Conservation (phyloP, 2,888 invertebrate species). For the Ormia ochracea region DNA sequence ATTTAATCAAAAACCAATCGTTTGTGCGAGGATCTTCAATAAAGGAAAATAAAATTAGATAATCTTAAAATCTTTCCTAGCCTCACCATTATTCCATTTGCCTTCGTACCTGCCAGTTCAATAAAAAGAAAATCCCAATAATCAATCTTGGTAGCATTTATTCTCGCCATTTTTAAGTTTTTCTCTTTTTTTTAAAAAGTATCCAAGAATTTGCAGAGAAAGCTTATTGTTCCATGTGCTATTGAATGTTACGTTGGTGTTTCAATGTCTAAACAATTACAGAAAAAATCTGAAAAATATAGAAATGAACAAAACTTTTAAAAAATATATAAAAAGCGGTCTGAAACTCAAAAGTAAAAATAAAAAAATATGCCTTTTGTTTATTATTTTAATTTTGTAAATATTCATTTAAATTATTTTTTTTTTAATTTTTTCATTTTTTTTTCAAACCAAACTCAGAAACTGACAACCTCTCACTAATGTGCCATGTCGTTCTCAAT, state of each 20-base stretch:
- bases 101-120: slow-evolving; percentile 81
- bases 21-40: slow-evolving; percentile 77
- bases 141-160: slow-evolving; percentile 80
- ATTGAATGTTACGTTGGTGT: slow-evolving; percentile 3
- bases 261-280: slow-evolving; percentile 43
- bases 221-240: not conserved
- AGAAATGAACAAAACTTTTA: not conserved
- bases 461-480: no score
- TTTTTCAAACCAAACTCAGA: no score
- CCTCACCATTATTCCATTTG: not conserved
- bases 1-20: slow-evolving; percentile 82
- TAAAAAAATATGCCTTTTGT: no score
- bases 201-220: slow-evolving; percentile 27
- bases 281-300: slow-evolving; percentile 5
- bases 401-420: no score
- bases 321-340: not conserved
- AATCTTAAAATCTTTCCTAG: not conserved
- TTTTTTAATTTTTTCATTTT: no score
- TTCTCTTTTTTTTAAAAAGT: slow-evolving; percentile 19
- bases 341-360: no score
- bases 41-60: not conserved
- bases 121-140: slow-evolving; percentile 82
- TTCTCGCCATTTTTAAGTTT: slow-evolving; percentile 78
- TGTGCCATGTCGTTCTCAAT: no score
- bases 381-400: no score